These are phyloP conservation scores for Amphipyra berbera DNA, from an alignment of 2,888 invertebrate genomes.

Conservation along the genomic window DNA sequence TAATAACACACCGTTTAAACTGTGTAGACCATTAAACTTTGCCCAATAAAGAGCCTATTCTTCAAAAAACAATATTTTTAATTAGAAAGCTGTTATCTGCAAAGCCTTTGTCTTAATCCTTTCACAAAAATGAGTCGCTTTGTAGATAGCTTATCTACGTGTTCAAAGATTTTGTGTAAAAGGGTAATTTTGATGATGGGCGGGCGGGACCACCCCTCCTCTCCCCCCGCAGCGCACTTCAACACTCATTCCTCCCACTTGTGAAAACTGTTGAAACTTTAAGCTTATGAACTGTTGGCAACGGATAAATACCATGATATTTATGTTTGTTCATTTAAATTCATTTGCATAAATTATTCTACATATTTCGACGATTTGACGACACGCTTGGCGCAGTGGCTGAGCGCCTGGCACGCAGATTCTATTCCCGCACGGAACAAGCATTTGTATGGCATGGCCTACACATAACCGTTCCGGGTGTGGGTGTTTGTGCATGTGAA, in stretches of 20 bases:
- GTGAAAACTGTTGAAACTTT: conserved; percentile 20
- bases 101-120: conserved; percentile 43
- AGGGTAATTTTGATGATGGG: conserved; percentile 26
- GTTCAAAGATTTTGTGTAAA: conserved; percentile 37
- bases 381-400: no score
- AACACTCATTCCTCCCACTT: neutral
- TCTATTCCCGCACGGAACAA: no score
- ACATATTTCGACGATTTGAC: no score
- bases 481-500: no score
- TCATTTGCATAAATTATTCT: no score
- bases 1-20: conserved; percentile 2
- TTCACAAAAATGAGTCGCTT: conserved; percentile 49
- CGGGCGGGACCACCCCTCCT: neutral
- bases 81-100: conserved; percentile 50
- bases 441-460: no score
- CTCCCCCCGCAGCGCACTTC: neutral
- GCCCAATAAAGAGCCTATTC: conserved; percentile 5
- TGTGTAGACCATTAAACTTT: conserved; percentile 3
- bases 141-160: conserved; percentile 50
- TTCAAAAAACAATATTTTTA: conserved; percentile 41
- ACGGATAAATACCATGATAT: conserved; percentile 1
- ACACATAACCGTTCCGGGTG: no score
- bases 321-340: neutral
- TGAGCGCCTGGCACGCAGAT: no score
- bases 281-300: conserved; percentile 5